Conservation (phyloP, 2,113 vertebrate species). For the Pterocles gutturalis region DNA sequence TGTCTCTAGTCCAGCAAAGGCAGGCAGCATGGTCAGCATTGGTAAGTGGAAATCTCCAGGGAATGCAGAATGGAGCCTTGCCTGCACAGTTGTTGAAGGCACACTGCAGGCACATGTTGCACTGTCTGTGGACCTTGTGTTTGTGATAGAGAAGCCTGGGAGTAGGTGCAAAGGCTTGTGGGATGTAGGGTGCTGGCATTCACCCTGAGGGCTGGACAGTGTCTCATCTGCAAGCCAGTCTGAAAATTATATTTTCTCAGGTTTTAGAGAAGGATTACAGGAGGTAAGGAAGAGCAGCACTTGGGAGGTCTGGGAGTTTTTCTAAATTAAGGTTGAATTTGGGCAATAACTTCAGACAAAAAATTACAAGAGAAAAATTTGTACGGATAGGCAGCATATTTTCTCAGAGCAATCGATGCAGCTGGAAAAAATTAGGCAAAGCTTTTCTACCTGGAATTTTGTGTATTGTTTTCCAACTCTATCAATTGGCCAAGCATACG, state of each 20-base stretch:
- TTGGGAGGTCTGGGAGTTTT: not conserved
- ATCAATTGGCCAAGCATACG: rapidly evolving
- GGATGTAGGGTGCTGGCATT: not conserved
- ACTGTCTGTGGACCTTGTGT: not conserved
- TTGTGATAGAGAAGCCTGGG: not conserved
- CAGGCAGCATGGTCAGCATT: not conserved
- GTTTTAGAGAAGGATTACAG: not conserved
- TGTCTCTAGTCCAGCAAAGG: not conserved
- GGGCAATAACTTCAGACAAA: not conserved
- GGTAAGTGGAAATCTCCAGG: not conserved
- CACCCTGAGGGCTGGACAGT: not conserved
- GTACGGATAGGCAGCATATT: not conserved
- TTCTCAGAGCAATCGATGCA: not conserved
- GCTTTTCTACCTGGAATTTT: not conserved
- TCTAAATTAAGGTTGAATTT: not conserved
- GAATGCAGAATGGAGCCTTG: not conserved
- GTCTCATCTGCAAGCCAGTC: not conserved
- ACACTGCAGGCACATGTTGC: not conserved
- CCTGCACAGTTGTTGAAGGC: not conserved
- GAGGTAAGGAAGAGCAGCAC: not conserved
- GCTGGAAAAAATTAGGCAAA: not conserved
- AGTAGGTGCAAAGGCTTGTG: not conserved
- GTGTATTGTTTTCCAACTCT: not conserved
- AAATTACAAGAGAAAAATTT: not conserved
- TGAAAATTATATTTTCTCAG: not conserved